These are phyloP conservation scores for Spinibarbus caldwelli DNA, from an alignment of 2,797 vertebrate species.

Conservation along the genomic window DNA sequence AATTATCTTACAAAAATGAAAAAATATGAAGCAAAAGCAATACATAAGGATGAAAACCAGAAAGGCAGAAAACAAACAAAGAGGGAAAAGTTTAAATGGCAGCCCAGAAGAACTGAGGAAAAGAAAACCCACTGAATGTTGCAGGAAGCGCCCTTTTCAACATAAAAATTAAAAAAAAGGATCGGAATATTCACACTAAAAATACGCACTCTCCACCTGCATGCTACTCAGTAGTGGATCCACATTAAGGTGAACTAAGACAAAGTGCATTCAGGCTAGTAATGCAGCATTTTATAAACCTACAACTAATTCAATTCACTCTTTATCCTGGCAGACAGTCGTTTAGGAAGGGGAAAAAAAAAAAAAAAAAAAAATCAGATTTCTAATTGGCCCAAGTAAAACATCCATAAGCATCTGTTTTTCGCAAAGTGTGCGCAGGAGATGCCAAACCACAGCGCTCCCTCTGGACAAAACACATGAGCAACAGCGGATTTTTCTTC, in stretches of 20 bases:
- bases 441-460: slow-evolving; percentile 43
- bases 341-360: slow-evolving; percentile 23
- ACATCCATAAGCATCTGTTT: slow-evolving; percentile 29
- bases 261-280: slow-evolving; percentile 63
- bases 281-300: slow-evolving; percentile 59
- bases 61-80: slow-evolving; percentile 16
- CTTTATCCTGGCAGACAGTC: slow-evolving; percentile 45
- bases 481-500: slow-evolving; percentile 30
- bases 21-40: slow-evolving; percentile 48
- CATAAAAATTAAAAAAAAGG: neutral
- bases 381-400: slow-evolving; percentile 44
- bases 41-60: neutral
- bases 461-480: slow-evolving; percentile 37
- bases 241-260: slow-evolving; percentile 62
- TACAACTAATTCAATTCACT: slow-evolving; percentile 53
- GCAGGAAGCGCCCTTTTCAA: slow-evolving; percentile 41
- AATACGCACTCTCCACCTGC: slow-evolving; percentile 57
- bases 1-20: slow-evolving; percentile 45
- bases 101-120: neutral
- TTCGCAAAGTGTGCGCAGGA: slow-evolving; percentile 29
- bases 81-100: neutral
- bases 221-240: slow-evolving; percentile 64
- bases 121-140: slow-evolving; percentile 22
- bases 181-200: slow-evolving; percentile 40
- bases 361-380: too few species aligned